Evolutionary conservation across 2,797 vertebrate species (phyloP).

Genomic region (Ctenopoma multispine): DNA sequence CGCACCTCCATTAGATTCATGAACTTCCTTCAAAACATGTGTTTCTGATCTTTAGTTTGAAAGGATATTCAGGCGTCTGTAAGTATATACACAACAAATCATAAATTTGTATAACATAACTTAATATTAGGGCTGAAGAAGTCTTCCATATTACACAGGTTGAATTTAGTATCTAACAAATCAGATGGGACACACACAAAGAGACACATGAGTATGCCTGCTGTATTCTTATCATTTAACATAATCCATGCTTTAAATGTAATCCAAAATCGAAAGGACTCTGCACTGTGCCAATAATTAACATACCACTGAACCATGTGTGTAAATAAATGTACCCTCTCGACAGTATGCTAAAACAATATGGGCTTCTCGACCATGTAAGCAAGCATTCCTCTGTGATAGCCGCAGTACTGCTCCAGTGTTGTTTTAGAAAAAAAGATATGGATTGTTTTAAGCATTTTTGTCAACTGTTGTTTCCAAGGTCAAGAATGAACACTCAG

Average conservation of each 20-base stretch:
- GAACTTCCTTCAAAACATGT: neutral
- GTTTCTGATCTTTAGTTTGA: neutral
- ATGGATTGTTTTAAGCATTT: neutral
- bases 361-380: slow-evolving; percentile 30
- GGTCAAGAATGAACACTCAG: no score
- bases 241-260: slow-evolving; percentile 32
- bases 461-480: neutral
- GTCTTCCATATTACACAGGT: neutral
- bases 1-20: no score
- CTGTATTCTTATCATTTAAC: slow-evolving; percentile 24
- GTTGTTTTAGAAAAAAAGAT: slow-evolving; percentile 11
- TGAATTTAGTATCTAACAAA: neutral
- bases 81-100: neutral
- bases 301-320: slow-evolving; percentile 56
- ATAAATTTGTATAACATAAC: slow-evolving; percentile 27
- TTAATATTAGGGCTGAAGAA: neutral
- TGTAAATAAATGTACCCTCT: slow-evolving; percentile 56
- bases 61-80: neutral
- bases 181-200: slow-evolving; percentile 19
- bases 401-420: slow-evolving; percentile 10
- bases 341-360: slow-evolving; percentile 57
- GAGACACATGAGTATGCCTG: neutral
- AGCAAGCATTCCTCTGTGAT: slow-evolving; percentile 30
- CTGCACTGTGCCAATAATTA: slow-evolving; percentile 35
- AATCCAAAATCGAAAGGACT: slow-evolving; percentile 42